Evolutionary conservation across 1,140 invertebrate species (phyloP).

Genomic region (Arion vulgaris): DNA sequence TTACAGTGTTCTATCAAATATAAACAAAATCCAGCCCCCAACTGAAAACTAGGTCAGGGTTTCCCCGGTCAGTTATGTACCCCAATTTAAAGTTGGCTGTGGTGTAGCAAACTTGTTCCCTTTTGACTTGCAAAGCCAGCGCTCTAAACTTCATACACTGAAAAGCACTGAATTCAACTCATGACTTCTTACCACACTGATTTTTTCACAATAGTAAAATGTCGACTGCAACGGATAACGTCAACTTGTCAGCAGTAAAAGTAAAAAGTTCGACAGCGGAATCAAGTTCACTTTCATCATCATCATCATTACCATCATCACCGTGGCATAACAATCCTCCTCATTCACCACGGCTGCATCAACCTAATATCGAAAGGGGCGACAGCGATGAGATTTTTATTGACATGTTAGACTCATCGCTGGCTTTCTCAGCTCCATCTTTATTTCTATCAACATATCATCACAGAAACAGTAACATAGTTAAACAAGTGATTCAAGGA

Average conservation of each 20-base stretch:
- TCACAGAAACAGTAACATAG: not conserved
- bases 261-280: not conserved
- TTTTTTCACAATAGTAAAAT: not conserved
- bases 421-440: not conserved
- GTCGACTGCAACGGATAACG: not conserved
- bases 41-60: too few relatives aligned
- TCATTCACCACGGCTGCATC: not conserved
- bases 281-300: not conserved
- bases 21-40: too few relatives aligned
- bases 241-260: not conserved
- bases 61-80: too few relatives aligned
- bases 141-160: too few relatives aligned
- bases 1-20: too few relatives aligned
- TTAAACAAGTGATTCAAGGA: not conserved
- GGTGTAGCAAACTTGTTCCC: too few relatives aligned
- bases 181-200: too few relatives aligned
- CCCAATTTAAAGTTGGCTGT: too few relatives aligned
- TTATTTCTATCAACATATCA: not conserved
- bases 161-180: too few relatives aligned
- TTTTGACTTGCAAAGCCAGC: too few relatives aligned
- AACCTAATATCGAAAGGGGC: not conserved
- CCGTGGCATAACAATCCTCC: not conserved
- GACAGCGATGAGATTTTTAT: constrained; percentile 3
- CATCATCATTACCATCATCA: not conserved
- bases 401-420: not conserved